Evolutionary conservation across 2,113 vertebrate species (phyloP).

Genomic region (Notarius lentiginosus): DNA sequence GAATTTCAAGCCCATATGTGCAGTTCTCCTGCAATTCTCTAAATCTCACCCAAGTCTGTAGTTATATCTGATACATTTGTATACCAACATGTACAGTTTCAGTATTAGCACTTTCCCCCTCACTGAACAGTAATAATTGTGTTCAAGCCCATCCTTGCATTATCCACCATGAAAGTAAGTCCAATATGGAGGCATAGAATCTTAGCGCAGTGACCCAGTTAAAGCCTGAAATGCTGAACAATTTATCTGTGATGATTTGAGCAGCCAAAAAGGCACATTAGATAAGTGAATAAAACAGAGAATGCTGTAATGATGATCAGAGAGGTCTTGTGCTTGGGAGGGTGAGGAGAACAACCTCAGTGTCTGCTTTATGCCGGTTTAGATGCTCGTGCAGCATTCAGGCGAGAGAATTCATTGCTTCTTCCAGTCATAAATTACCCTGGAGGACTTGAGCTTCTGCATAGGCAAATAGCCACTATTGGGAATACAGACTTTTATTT

Average conservation of each 20-base stretch:
- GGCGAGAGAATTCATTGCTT: constrained; percentile 36
- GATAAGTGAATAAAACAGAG: constrained; percentile 46
- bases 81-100: not conserved
- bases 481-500: constrained; percentile 67
- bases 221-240: constrained; percentile 22
- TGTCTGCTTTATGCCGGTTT: constrained; percentile 47
- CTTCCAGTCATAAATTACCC: constrained; percentile 67
- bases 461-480: constrained; percentile 64
- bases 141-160: constrained; percentile 56
- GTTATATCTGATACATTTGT: not conserved
- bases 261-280: constrained; percentile 39
- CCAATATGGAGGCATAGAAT: constrained; percentile 22
- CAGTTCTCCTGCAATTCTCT: not conserved
- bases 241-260: constrained; percentile 43
- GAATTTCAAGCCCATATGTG: not conserved
- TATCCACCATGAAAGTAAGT: constrained; percentile 50
- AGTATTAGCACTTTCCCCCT: not conserved
- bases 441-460: constrained; percentile 61
- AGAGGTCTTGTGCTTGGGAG: constrained; percentile 46
- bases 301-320: constrained; percentile 47
- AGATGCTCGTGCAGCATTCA: constrained; percentile 32
- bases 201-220: constrained; percentile 58
- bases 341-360: constrained; percentile 30
- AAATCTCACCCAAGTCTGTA: not conserved
- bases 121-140: constrained; percentile 43